Evolutionary conservation across 2,888 invertebrate genomes (phyloP).

Genomic region (Trisateles emortualis): DNA sequence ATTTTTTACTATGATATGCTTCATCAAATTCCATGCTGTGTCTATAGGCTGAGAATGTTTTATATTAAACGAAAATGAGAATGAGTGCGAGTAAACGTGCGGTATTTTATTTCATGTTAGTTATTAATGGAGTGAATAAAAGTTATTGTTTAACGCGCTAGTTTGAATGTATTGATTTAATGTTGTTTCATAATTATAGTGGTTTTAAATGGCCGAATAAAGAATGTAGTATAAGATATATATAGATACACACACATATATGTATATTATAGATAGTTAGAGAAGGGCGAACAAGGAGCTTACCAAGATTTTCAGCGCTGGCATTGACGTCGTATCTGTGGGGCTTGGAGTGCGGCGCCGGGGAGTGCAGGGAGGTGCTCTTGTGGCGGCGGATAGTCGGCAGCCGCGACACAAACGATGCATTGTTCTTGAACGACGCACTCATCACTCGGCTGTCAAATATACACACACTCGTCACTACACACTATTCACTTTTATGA

Average conservation of each 20-base stretch:
- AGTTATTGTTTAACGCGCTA: conserved; percentile 24
- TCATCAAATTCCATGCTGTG: conserved; percentile 40
- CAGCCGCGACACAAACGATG: conserved; percentile 96
- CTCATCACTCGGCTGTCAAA: conserved; percentile 89
- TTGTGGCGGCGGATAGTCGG: conserved; percentile 95
- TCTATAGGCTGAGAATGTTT: conserved; percentile 18
- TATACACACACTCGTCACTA: conserved; percentile 53
- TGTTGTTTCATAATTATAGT: conserved; percentile 11
- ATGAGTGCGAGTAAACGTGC: conserved; percentile 40
- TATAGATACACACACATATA: background rate
- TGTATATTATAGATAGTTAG: conserved; percentile 2
- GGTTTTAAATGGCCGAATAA: background rate
- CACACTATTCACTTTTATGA: conserved; percentile 21
- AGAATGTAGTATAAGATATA: background rate
- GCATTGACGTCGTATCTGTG: conserved; percentile 91
- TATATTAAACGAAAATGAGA: conserved; percentile 24
- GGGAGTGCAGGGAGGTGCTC: conserved; percentile 92
- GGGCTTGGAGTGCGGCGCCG: conserved; percentile 89
- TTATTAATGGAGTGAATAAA: conserved; percentile 23
- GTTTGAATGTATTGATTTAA: conserved; percentile 12
- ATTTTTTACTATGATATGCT: conserved; percentile 13
- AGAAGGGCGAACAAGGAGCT: conserved; percentile 43
- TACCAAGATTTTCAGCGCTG: conserved; percentile 92
- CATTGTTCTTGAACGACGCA: conserved; percentile 97
- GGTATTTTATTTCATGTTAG: conserved; percentile 31